A percentile compares a stretch with the other conserved stretches of the same genome.
Conservation (phyloP, 2,113 vertebrate genomes). For the Tyto alba region DNA sequence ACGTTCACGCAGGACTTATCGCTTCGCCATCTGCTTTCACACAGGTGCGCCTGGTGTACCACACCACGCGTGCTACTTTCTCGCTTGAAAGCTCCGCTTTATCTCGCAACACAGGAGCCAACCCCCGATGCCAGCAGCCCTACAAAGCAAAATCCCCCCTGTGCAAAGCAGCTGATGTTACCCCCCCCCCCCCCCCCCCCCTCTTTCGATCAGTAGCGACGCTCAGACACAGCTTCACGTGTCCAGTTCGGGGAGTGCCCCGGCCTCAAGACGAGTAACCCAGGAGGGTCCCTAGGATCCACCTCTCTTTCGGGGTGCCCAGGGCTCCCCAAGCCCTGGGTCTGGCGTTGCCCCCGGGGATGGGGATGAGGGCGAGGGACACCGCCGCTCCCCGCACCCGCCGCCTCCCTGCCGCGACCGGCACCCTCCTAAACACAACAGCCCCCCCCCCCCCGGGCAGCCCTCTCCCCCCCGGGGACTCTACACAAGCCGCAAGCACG, state of each 20-base stretch:
- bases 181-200: no score
- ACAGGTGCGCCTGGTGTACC: not conserved
- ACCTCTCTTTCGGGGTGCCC: not conserved
- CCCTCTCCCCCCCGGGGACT: not conserved
- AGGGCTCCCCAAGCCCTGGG: not conserved
- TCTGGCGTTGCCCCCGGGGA: not conserved
- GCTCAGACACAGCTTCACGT: not conserved
- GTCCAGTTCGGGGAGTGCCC: not conserved
- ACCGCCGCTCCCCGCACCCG: accelerated
- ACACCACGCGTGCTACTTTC: not conserved
- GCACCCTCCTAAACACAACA: accelerated
- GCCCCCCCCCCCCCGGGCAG: no score
- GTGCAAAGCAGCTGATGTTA: accelerated
- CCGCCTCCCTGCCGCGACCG: not conserved
- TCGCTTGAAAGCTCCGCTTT: not conserved
- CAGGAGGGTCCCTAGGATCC: not conserved
- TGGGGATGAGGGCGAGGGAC: not conserved
- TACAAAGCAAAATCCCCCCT: not conserved
- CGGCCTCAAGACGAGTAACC: not conserved
- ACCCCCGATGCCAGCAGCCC: not conserved
- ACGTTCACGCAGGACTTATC: not conserved
- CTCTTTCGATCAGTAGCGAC: not conserved
- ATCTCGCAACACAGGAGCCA: not conserved
- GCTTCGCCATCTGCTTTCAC: not conserved
- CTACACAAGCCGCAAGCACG: not conserved